These are phyloP conservation scores for Pristionchus mayeri DNA, from an alignment of 2,888 invertebrate genomes.

Conservation along the genomic window DNA sequence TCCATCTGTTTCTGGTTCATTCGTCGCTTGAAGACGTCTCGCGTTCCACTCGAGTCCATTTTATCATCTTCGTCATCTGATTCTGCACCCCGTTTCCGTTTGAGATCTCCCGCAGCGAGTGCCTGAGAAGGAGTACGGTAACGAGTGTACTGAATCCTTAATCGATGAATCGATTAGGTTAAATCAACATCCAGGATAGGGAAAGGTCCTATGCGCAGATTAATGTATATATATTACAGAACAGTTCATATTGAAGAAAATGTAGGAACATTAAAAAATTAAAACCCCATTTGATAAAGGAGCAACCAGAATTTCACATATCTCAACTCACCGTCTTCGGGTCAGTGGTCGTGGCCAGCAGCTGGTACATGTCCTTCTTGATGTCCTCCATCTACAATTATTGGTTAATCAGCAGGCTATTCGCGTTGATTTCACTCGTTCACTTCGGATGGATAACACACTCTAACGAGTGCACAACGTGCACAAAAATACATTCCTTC, in stretches of 20 bases:
- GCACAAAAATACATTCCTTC: background rate
- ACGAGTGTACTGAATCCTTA: too few relatives aligned
- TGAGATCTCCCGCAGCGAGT: constrained; percentile 41
- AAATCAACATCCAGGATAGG: background rate
- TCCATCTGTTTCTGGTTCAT: constrained; percentile 66
- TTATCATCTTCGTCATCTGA: constrained; percentile 46
- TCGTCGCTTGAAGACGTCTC: constrained; percentile 69
- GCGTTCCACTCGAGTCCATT: background rate
- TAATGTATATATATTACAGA: background rate
- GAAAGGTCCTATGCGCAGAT: background rate
- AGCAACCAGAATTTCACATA: background rate
- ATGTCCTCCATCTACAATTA: constrained; percentile 68
- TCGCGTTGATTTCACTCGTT: background rate
- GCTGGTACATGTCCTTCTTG: constrained; percentile 75
- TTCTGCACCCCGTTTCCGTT: constrained; percentile 29
- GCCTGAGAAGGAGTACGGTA: constrained; percentile 9
- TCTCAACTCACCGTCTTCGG: constrained; percentile 68
- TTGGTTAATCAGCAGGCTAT: background rate
- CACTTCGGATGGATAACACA: background rate
- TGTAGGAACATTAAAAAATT: background rate
- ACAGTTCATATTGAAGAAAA: background rate
- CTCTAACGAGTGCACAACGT: background rate
- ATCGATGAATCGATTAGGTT: background rate
- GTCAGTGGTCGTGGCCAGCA: constrained; percentile 74
- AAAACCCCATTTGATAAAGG: background rate